phyloP scores from a whole-genome alignment of 2,113 vertebrate genomes.

The Sterna hirundo region DNA sequence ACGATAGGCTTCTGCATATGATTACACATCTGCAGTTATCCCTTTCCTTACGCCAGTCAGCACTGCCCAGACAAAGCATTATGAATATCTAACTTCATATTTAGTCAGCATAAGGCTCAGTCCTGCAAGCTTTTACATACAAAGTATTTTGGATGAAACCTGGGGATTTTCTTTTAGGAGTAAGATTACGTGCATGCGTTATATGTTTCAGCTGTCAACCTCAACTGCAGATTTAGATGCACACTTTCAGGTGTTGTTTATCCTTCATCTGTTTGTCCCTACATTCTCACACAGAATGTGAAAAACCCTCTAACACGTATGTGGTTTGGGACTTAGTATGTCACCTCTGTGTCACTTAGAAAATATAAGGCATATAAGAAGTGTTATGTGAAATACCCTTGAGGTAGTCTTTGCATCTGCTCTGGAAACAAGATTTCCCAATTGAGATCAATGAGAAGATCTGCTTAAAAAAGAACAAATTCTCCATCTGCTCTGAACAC shows the following conservation, averaged over 20 bases:
- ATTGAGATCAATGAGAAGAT: not conserved
- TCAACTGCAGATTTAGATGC: not conserved
- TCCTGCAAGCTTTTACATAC: not conserved
- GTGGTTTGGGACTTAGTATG: not conserved
- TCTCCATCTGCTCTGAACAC: not conserved
- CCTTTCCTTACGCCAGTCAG: not conserved
- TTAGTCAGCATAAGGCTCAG: not conserved
- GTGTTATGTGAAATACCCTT: not conserved
- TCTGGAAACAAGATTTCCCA: not conserved
- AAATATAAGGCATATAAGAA: not conserved
- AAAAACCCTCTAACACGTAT: not conserved
- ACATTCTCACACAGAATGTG: not conserved
- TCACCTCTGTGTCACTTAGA: not conserved
- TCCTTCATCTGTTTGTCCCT: not conserved
- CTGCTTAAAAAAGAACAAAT: not conserved
- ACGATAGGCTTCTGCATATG: not conserved
- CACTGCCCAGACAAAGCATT: not conserved
- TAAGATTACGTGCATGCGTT: not conserved
- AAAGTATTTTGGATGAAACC: not conserved
- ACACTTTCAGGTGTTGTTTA: not conserved
- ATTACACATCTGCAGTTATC: not conserved
- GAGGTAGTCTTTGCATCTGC: not conserved
- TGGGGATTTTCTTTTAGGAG: not conserved
- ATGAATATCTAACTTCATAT: not conserved
- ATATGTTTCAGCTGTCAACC: not conserved